These are phyloP conservation scores for Poecilia picta DNA, from an alignment of 2,797 vertebrate species.

Conservation along the genomic window DNA sequence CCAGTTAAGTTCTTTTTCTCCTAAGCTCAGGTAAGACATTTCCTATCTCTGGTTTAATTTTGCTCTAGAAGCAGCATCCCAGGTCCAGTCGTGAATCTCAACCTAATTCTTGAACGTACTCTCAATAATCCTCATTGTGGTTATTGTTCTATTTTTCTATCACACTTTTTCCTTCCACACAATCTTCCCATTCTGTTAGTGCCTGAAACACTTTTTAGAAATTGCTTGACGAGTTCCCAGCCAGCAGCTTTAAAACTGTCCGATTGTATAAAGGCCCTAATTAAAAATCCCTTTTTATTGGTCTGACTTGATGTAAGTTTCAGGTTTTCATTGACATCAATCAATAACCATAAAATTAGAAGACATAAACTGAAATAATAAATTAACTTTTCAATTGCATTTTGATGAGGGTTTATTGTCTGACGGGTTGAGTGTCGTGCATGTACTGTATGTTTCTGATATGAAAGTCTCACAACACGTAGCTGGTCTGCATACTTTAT, in stretches of 20 bases:
- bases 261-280: neutral
- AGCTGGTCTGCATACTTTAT: constrained; percentile 72
- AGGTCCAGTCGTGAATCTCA: neutral
- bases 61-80: neutral
- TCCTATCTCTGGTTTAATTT: neutral
- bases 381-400: neutral
- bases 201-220: neutral
- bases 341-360: neutral
- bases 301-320: neutral
- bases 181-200: neutral
- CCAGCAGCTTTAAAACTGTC: neutral
- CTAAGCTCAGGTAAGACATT: neutral
- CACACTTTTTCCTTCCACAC: neutral
- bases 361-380: neutral
- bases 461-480: constrained; percentile 69
- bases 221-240: neutral
- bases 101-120: neutral
- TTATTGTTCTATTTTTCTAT: neutral
- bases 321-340: neutral
- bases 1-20: neutral
- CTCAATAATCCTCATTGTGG: neutral
- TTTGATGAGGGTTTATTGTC: constrained; percentile 16
- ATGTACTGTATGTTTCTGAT: constrained; percentile 70
- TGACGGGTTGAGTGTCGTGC: constrained; percentile 62
- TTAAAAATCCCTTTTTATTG: neutral